These are phyloP conservation scores for Drosophila sp. DNA, from an alignment of 1,140 invertebrate species.

Conservation along the genomic window DNA sequence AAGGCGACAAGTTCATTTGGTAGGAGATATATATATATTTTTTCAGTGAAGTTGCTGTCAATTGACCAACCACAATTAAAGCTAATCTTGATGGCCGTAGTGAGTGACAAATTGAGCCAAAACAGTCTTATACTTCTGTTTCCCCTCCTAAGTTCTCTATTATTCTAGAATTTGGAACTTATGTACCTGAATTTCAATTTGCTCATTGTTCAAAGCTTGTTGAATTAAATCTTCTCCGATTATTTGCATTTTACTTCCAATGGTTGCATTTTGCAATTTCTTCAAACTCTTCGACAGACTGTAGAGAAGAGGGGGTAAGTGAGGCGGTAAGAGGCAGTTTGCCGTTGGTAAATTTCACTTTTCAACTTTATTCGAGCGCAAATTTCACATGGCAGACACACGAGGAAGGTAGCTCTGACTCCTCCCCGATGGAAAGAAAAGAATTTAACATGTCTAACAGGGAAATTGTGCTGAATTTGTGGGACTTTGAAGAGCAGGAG, in stretches of 20 bases:
- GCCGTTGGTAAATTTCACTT: conserved; percentile 58
- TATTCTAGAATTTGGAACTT: conserved; percentile 12
- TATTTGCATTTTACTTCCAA: conserved; percentile 70
- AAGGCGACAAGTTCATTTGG: conserved; percentile 47
- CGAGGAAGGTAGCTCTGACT: too few relatives aligned
- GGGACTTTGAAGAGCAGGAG: too few relatives aligned
- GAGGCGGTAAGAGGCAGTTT: background rate
- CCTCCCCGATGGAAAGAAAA: background rate
- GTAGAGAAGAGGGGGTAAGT: background rate
- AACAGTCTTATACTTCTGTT: conserved; percentile 4
- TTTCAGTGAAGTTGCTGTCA: conserved; percentile 20
- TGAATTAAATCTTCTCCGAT: conserved; percentile 28
- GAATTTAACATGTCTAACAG: background rate
- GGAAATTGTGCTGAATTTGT: background rate
- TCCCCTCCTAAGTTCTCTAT: conserved; percentile 19
- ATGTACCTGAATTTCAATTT: conserved; percentile 50
- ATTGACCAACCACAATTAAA: conserved; percentile 27
- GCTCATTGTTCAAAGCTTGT: background rate
- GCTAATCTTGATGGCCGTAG: conserved; percentile 62
- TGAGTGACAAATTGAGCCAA: conserved; percentile 41
- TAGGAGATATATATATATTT: conserved; percentile 6
- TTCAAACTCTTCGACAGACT: conserved; percentile 8
- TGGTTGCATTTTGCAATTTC: conserved; percentile 34
- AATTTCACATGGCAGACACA: conserved; percentile 62
- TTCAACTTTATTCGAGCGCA: conserved; percentile 74